Evolutionary conservation across 2,888 invertebrate species (phyloP).

Genomic region (Stenodera caucasica): DNA sequence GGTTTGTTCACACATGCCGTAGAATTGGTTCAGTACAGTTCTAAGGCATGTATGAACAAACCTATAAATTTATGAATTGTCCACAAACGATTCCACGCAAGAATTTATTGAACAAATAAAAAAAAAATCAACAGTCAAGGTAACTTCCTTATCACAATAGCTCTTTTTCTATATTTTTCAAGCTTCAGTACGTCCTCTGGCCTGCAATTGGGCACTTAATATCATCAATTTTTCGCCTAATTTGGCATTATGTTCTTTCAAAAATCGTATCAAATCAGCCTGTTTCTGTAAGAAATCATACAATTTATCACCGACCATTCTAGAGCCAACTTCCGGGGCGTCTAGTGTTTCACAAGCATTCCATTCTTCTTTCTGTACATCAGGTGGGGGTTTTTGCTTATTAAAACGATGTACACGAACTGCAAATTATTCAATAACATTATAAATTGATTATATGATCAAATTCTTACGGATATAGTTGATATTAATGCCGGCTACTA

Average conservation of each 20-base stretch:
- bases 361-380: slow-evolving; percentile 67
- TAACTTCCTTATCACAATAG: not conserved
- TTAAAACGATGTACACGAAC: slow-evolving; percentile 66
- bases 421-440: slow-evolving; percentile 44
- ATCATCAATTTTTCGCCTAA: slow-evolving; percentile 67
- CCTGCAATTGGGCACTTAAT: slow-evolving; percentile 59
- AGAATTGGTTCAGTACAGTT: too few relatives aligned
- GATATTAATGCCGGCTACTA: slow-evolving; percentile 58
- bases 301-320: slow-evolving; percentile 56
- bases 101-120: not conserved
- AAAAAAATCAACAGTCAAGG: not conserved
- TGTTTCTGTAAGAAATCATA: slow-evolving; percentile 66
- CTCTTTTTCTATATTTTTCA: not conserved
- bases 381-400: slow-evolving; percentile 61
- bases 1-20: too few relatives aligned
- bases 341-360: slow-evolving; percentile 57
- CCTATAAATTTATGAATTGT: too few relatives aligned
- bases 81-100: too few relatives aligned
- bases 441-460: not conserved
- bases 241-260: slow-evolving; percentile 68
- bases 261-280: slow-evolving; percentile 70
- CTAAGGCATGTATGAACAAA: not conserved
- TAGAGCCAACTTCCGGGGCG: slow-evolving; percentile 59
- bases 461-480: slow-evolving; percentile 60
- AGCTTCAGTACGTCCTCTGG: slow-evolving; percentile 23